A percentile compares a stretch with the other conserved stretches of the same genome.
These are phyloP conservation scores for Semotilus atromaculatus DNA, from an alignment of 2,797 vertebrate genomes.

Conservation along the genomic window DNA sequence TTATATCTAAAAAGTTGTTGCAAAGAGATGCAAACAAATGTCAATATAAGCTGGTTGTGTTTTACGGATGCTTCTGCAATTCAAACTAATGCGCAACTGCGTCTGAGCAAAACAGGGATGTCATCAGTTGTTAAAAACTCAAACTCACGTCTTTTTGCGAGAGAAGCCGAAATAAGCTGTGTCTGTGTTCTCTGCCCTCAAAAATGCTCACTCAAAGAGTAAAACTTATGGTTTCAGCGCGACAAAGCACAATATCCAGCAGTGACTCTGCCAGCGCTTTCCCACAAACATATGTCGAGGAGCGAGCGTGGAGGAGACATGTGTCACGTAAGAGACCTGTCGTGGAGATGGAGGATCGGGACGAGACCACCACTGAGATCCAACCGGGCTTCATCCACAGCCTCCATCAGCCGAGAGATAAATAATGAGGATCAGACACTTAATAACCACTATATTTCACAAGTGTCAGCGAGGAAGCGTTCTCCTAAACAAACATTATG, in stretches of 20 bases:
- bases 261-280: slow-evolving; percentile 11
- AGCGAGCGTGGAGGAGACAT: slow-evolving; percentile 69
- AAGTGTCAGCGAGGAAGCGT: slow-evolving; percentile 85
- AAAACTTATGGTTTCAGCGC: slow-evolving; percentile 52
- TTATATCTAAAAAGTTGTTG: not conserved
- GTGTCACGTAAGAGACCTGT: slow-evolving; percentile 69
- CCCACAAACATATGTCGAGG: slow-evolving; percentile 60
- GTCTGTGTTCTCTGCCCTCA: slow-evolving; percentile 28
- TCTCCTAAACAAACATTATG: slow-evolving; percentile 94
- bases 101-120: slow-evolving; percentile 26
- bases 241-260: slow-evolving; percentile 49
- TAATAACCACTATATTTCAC: slow-evolving; percentile 95
- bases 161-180: slow-evolving; percentile 45
- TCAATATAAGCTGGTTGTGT: not conserved
- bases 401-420: slow-evolving; percentile 74
- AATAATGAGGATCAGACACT: slow-evolving; percentile 89
- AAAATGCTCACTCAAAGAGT: slow-evolving; percentile 39
- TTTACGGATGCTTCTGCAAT: slow-evolving; percentile 6
- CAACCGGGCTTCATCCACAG: slow-evolving; percentile 77
- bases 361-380: slow-evolving; percentile 81
- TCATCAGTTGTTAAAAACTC: slow-evolving; percentile 47
- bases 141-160: slow-evolving; percentile 44
- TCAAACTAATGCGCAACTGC: not conserved
- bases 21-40: not conserved
- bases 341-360: slow-evolving; percentile 77